Conservation (phyloP, 2,797 vertebrate genomes). For the Rhinella marina region DNA sequence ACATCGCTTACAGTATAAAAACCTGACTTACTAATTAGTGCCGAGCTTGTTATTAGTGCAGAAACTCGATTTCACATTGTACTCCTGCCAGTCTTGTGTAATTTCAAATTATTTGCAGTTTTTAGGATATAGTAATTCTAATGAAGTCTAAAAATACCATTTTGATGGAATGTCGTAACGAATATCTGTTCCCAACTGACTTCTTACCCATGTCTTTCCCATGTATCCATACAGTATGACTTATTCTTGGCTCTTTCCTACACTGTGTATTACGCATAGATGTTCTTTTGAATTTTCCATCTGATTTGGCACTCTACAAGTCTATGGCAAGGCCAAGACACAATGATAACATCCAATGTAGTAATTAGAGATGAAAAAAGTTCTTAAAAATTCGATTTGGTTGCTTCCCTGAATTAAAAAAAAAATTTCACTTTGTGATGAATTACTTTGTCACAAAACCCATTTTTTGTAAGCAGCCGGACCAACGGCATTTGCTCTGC, state of each 20-base stretch:
- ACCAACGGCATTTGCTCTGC: too few species aligned
- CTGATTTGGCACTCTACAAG: not conserved
- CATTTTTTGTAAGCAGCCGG: too few species aligned
- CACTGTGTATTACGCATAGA: not conserved
- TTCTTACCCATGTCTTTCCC: not conserved
- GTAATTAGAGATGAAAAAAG: too few species aligned
- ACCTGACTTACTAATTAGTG: conserved; percentile 56
- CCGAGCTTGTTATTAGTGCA: conserved; percentile 28
- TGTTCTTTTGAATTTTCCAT: too few species aligned
- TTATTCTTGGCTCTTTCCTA: not conserved
- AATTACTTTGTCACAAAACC: too few species aligned
- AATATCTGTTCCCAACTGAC: not conserved
- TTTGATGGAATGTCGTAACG: not conserved
- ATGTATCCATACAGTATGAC: not conserved
- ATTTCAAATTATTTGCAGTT: conserved; percentile 2
- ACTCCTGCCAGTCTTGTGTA: not conserved
- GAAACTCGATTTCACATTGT: not conserved
- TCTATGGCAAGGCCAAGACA: not conserved
- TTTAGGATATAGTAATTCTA: not conserved
- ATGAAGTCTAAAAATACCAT: not conserved
- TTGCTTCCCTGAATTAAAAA: too few species aligned
- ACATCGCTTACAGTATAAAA: not conserved
- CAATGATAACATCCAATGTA: not conserved
- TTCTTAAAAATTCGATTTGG: too few species aligned
- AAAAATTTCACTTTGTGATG: too few species aligned